Percentiles rank a stretch among this genome's conserved stretches.
These are phyloP conservation scores for Pionites leucogaster DNA, from an alignment of 2,113 vertebrate species.

Conservation along the genomic window DNA sequence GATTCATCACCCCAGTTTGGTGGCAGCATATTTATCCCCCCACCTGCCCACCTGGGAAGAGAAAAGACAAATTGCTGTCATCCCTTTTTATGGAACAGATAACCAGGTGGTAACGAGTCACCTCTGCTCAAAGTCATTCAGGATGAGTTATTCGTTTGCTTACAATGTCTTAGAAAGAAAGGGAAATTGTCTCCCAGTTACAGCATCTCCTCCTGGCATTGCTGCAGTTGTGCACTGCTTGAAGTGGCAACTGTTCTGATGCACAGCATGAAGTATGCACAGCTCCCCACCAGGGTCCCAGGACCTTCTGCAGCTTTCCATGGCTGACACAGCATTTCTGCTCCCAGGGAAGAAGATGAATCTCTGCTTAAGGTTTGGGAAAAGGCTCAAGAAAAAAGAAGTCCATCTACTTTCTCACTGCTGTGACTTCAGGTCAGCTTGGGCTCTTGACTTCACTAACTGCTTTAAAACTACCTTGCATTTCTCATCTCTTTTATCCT, in stretches of 20 bases:
- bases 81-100: conserved; percentile 73
- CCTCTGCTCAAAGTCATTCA: conserved; percentile 64
- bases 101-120: conserved; percentile 65
- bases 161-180: conserved; percentile 42
- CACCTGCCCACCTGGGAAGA: conserved; percentile 28
- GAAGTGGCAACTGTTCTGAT: not conserved
- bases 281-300: not conserved
- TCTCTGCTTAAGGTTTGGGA: not conserved
- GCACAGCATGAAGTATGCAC: not conserved
- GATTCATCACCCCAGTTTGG: conserved; percentile 62
- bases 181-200: not conserved
- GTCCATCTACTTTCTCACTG: conserved; percentile 12
- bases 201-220: not conserved
- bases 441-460: conserved; percentile 36
- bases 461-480: conserved; percentile 13
- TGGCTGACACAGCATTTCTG: not conserved
- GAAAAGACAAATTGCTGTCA: conserved; percentile 71
- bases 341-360: not conserved
- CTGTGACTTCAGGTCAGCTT: conserved; percentile 25
- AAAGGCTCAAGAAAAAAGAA: not conserved
- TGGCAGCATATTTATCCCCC: conserved; percentile 46
- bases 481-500: conserved; percentile 27
- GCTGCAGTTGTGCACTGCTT: not conserved
- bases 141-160: conserved; percentile 73
- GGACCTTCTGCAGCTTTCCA: not conserved